A percentile compares a stretch with the other conserved stretches of the same genome.
Conservation (phyloP, 64 coral and sea anemone species). For the Pocillopora damicornis region DNA sequence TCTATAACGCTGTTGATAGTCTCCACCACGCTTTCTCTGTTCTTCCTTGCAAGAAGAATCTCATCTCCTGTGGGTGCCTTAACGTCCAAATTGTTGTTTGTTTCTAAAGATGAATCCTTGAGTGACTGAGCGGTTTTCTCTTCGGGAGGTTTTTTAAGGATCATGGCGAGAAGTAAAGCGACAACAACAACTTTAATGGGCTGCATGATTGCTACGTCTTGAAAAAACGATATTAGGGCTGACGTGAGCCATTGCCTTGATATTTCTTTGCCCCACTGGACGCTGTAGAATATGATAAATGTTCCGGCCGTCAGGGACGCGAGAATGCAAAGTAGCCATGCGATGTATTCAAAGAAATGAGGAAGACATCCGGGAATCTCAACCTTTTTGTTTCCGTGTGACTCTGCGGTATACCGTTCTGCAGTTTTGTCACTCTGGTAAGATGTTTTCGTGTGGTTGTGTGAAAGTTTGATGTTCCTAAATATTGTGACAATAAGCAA, state of each 20-base stretch:
- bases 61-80: slow-evolving; percentile 64
- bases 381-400: not conserved
- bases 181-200: slow-evolving; percentile 72
- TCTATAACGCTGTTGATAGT: slow-evolving; percentile 52
- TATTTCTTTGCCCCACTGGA: slow-evolving; percentile 76
- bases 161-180: slow-evolving; percentile 63
- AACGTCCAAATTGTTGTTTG: slow-evolving; percentile 50
- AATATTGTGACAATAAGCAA: slow-evolving; percentile 72
- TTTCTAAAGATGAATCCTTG: slow-evolving; percentile 42
- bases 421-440: not conserved
- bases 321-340: slow-evolving; percentile 69
- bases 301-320: slow-evolving; percentile 44
- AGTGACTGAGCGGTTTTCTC: slow-evolving; percentile 57
- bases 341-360: slow-evolving; percentile 77
- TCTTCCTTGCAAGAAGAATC: slow-evolving; percentile 44
- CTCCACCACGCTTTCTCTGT: slow-evolving; percentile 54
- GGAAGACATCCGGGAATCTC: slow-evolving; percentile 63
- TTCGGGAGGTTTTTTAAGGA: slow-evolving; percentile 81
- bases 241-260: slow-evolving; percentile 88
- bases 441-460: not conserved
- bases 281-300: slow-evolving; percentile 76
- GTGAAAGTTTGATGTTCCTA: slow-evolving; percentile 40
- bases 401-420: no score
- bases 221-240: slow-evolving; percentile 63
- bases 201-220: slow-evolving; percentile 81